Conservation (phyloP, 2,888 invertebrate genomes). For the Hirudinaria manillensis region DNA sequence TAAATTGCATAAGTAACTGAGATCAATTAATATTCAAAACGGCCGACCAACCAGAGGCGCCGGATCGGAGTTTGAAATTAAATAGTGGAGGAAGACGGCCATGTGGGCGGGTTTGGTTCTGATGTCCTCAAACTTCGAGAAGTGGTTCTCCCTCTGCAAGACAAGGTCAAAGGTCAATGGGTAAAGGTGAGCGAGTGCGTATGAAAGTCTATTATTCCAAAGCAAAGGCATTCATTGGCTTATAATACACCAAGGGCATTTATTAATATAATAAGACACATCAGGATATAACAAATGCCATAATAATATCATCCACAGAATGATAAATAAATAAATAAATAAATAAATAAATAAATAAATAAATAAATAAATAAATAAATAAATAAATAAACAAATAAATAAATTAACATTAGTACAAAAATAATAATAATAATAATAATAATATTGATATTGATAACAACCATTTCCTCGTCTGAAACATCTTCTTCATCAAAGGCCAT, state of each 20-base stretch:
- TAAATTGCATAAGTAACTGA: background rate
- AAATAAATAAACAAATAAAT: background rate
- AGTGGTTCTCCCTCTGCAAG: slow-evolving; percentile 51
- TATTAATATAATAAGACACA: background rate
- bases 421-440: background rate
- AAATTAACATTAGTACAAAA: background rate
- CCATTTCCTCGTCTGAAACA: slow-evolving; percentile 73
- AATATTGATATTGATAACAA: slow-evolving; percentile 57
- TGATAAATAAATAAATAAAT: background rate
- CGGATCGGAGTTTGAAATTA: slow-evolving; percentile 76
- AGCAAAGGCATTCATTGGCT: background rate
- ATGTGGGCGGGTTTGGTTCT: slow-evolving; percentile 81
- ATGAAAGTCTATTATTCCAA: too few species aligned
- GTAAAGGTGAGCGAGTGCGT: too few species aligned
- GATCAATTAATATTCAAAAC: background rate
- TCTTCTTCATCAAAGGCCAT: slow-evolving; percentile 97
- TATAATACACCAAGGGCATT: background rate
- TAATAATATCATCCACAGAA: too few species aligned
- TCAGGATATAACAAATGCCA: background rate
- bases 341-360: background rate
- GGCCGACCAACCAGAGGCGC: slow-evolving; percentile 62
- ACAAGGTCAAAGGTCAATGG: too few species aligned
- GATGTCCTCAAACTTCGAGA: slow-evolving; percentile 74
- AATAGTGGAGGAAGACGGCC: slow-evolving; percentile 88
- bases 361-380: background rate